phyloP scores from a whole-genome alignment of 2,888 invertebrate species.

The Eupithecia pulchellata region DNA sequence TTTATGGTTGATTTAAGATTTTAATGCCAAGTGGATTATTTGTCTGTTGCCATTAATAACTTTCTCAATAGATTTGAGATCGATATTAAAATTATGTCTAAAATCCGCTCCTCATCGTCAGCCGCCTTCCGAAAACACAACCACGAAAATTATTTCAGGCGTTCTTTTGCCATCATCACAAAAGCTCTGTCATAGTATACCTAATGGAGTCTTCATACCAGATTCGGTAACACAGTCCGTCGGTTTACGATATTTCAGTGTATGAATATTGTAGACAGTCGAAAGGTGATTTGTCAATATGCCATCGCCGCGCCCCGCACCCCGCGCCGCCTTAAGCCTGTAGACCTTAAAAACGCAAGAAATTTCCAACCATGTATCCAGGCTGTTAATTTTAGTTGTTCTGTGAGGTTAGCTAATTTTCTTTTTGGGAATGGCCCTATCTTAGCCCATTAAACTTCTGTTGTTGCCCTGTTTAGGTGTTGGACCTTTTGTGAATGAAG shows the following conservation, averaged over 20 bases:
- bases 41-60: too few relatives aligned
- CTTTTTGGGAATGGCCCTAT: constrained; percentile 32
- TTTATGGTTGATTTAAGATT: too few relatives aligned
- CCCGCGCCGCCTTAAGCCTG: not conserved
- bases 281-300: too few relatives aligned
- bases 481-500: constrained; percentile 24
- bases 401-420: constrained; percentile 37
- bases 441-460: constrained; percentile 27
- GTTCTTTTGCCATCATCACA: not conserved
- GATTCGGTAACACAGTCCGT: too few relatives aligned
- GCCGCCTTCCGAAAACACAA: too few relatives aligned
- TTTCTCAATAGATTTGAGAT: too few relatives aligned
- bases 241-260: too few relatives aligned
- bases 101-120: not conserved
- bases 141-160: not conserved
- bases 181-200: too few relatives aligned
- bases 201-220: too few relatives aligned
- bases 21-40: too few relatives aligned
- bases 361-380: constrained; percentile 6
- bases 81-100: not conserved
- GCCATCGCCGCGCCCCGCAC: not conserved
- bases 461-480: constrained; percentile 26
- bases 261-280: too few relatives aligned
- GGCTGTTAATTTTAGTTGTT: constrained; percentile 36
- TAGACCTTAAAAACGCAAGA: not conserved